These are phyloP conservation scores for Falco columbarius DNA, from an alignment of 2,797 vertebrate species.

Conservation along the genomic window DNA sequence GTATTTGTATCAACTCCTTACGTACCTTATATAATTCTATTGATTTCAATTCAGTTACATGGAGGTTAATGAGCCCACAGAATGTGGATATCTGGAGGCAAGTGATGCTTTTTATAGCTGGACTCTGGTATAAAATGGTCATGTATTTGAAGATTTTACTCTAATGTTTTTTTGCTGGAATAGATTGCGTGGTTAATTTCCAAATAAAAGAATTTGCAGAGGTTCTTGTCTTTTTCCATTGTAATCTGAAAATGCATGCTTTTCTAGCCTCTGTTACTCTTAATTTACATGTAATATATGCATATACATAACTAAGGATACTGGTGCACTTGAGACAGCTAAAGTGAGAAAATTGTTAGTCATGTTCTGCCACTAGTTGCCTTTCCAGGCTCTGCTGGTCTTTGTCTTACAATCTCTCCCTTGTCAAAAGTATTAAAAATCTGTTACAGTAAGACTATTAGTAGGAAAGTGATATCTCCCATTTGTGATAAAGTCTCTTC, in stretches of 20 bases:
- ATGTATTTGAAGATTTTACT: background rate
- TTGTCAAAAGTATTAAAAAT: background rate
- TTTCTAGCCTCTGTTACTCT: background rate
- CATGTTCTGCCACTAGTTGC: background rate
- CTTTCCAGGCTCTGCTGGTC: background rate
- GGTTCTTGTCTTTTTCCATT: background rate
- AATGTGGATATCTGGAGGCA: background rate
- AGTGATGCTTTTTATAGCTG: background rate
- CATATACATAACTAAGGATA: background rate
- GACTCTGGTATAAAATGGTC: background rate
- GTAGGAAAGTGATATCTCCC: background rate
- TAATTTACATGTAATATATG: background rate
- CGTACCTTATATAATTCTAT: background rate
- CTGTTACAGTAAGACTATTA: background rate
- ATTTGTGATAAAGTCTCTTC: background rate
- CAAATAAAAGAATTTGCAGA: background rate
- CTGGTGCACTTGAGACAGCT: background rate
- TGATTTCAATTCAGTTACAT: background rate
- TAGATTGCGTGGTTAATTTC: background rate
- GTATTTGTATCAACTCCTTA: background rate
- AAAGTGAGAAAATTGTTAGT: background rate
- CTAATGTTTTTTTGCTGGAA: background rate
- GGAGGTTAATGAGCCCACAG: background rate
- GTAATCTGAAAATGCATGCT: background rate
- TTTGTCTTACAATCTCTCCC: background rate